These are phyloP conservation scores for Clivina fossor DNA, from an alignment of 2,888 invertebrate genomes.

Conservation along the genomic window DNA sequence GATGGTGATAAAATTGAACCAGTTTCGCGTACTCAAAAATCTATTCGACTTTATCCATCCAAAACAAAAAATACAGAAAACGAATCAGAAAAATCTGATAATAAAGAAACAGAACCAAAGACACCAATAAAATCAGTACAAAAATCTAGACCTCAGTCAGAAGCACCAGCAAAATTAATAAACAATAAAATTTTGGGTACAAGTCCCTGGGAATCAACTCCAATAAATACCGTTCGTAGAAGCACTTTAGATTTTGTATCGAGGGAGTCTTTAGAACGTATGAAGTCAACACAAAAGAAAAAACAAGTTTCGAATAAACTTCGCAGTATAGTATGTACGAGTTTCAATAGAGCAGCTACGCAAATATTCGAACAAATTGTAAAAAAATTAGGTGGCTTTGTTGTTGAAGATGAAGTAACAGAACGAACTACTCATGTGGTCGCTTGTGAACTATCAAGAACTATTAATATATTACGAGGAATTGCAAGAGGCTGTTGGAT, in stretches of 20 bases:
- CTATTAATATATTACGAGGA: conserved; percentile 73
- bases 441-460: conserved; percentile 66
- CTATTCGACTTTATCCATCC: too few relatives aligned
- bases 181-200: neutral
- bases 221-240: too few relatives aligned
- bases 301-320: conserved; percentile 35
- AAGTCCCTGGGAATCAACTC: neutral
- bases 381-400: conserved; percentile 61
- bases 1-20: too few relatives aligned
- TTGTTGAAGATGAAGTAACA: conserved; percentile 63
- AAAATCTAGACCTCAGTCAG: too few relatives aligned
- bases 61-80: too few relatives aligned
- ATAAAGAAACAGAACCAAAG: too few relatives aligned
- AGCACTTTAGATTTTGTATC: conserved; percentile 48
- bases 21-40: too few relatives aligned
- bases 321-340: conserved; percentile 50
- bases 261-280: conserved; percentile 13
- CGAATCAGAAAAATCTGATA: too few relatives aligned
- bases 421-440: conserved; percentile 77
- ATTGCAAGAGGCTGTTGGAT: conserved; percentile 79
- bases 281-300: conserved; percentile 16
- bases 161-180: neutral
- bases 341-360: conserved; percentile 50
- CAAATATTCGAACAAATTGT: conserved; percentile 52
- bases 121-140: too few relatives aligned